Evolutionary conservation across 2,888 invertebrate species (phyloP).

Genomic region (Lamellibrachia columna): DNA sequence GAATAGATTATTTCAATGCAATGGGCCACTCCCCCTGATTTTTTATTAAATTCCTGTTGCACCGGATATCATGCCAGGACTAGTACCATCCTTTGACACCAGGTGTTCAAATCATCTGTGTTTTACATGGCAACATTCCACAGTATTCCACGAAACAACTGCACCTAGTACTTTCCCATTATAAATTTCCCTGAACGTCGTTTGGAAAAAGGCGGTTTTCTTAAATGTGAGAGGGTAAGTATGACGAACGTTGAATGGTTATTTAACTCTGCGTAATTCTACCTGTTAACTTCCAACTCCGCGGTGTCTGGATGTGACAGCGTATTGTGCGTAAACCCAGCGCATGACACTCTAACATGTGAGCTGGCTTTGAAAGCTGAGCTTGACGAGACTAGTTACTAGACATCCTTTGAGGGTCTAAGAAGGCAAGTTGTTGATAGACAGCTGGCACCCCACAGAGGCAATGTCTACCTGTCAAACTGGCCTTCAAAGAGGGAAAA

Average conservation of each 20-base stretch:
- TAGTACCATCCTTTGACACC: not conserved
- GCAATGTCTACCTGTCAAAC: not conserved
- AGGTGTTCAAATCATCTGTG: not conserved
- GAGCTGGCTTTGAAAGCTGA: not conserved
- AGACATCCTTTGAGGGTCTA: constrained; percentile 16
- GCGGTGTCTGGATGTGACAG: not conserved
- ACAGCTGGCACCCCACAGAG: not conserved
- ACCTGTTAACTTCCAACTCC: not conserved
- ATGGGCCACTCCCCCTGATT: not conserved
- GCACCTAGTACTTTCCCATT: not conserved
- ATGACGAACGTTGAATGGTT: not conserved
- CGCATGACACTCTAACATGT: constrained; percentile 4
- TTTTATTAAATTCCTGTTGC: not conserved
- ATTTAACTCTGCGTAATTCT: not conserved
- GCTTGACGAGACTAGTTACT: constrained; percentile 8
- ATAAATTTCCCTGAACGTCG: constrained; percentile 16
- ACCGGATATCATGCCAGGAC: not conserved
- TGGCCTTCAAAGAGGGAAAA: not conserved
- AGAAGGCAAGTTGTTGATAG: constrained; percentile 16
- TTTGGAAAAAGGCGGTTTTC: not conserved
- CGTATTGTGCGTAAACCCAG: not conserved
- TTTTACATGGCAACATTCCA: not conserved
- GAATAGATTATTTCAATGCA: not conserved
- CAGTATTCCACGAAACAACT: not conserved
- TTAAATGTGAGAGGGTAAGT: not conserved